A percentile compares a stretch with the other conserved stretches of the same genome.
Conservation (phyloP, 2,113 vertebrate species). For the Osmerus mordax region DNA sequence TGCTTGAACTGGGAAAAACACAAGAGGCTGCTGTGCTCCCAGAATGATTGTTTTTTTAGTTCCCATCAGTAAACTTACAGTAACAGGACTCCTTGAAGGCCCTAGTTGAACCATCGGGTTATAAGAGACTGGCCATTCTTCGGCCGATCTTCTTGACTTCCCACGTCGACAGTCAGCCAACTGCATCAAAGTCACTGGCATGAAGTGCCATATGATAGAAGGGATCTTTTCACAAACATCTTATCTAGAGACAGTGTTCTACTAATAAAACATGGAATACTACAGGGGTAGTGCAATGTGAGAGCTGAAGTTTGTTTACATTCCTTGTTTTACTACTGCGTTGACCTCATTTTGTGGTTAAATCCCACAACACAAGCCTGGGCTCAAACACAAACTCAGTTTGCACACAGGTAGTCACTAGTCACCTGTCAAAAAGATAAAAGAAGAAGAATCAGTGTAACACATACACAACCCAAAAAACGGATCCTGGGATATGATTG, state of each 20-base stretch:
- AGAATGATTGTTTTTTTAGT: conserved; percentile 68
- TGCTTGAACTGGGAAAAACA: conserved; percentile 61
- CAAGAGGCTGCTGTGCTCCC: conserved; percentile 63
- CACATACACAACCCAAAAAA: conserved; percentile 50
- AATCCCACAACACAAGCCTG: conserved; percentile 15
- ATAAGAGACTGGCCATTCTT: conserved; percentile 55
- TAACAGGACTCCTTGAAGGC: conserved; percentile 62
- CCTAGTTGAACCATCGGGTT: conserved; percentile 65
- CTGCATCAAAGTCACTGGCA: no score
- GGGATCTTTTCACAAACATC: no score
- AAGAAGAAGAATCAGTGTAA: conserved; percentile 49
- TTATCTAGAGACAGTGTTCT: no score
- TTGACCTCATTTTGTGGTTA: conserved; percentile 20
- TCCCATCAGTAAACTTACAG: conserved; percentile 70
- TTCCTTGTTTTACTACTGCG: conserved; percentile 29
- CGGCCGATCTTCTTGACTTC: conserved; percentile 14
- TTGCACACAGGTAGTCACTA: neutral
- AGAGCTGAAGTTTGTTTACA: conserved; percentile 26
- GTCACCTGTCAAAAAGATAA: conserved; percentile 40
- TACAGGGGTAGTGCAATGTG: conserved; percentile 6
- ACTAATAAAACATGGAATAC: neutral
- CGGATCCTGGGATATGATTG: conserved; percentile 50
- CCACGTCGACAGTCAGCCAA: conserved; percentile 2
- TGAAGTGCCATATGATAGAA: no score
- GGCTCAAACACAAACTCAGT: neutral